Percentiles rank a stretch among this genome's conserved stretches.
Evolutionary conservation across 2,113 vertebrate species (phyloP).

Genomic region (Halcyon malimbica): DNA sequence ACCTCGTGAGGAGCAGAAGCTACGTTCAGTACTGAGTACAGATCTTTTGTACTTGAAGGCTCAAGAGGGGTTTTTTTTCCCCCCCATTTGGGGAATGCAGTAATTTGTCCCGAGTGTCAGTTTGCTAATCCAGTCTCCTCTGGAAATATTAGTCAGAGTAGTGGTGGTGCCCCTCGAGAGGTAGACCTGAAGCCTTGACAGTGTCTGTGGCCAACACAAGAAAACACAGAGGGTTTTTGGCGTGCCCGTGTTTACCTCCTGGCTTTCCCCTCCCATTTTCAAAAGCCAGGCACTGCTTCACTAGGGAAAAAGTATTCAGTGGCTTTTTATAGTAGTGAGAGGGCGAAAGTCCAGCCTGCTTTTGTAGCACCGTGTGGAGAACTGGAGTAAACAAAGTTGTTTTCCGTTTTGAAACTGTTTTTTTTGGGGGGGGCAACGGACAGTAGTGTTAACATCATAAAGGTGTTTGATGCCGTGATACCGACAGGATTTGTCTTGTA

Average conservation of each 20-base stretch:
- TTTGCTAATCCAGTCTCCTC: fast-evolving
- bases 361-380: neutral
- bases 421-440: neutral
- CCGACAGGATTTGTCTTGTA: fast-evolving
- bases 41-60: fast-evolving
- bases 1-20: neutral
- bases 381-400: neutral
- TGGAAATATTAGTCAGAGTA: neutral
- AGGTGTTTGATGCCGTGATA: neutral
- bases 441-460: neutral
- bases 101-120: neutral
- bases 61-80: no score
- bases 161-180: fast-evolving
- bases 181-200: fast-evolving
- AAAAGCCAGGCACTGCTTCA: neutral
- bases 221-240: fast-evolving
- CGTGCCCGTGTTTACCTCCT: fast-evolving
- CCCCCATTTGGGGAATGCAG: fast-evolving
- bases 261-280: neutral
- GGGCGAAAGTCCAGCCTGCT: neutral
- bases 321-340: neutral
- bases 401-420: neutral
- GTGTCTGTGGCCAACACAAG: fast-evolving
- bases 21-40: fast-evolving
- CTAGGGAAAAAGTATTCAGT: neutral